Conservation (phyloP, 2,113 vertebrate genomes). For the cattle (Bos taurus) region DNA sequence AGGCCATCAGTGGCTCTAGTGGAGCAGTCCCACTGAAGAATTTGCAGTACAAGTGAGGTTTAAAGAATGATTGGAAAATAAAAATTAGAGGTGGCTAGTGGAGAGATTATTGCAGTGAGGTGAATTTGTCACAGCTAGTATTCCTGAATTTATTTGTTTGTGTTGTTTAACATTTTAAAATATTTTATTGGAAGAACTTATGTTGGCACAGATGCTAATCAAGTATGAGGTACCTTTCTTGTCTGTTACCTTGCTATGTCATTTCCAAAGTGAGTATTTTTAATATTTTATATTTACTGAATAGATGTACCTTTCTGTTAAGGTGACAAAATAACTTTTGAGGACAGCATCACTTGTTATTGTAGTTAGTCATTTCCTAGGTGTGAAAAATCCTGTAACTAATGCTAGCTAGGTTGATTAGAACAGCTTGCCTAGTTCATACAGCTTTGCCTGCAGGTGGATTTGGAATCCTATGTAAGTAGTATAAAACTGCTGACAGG, state of each 20-base stretch:
- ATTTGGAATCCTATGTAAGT: slow-evolving; percentile 67
- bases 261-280: not conserved
- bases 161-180: not conserved
- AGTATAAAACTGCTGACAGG: slow-evolving; percentile 43
- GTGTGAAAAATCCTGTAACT: slow-evolving; percentile 41
- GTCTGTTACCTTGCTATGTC: not conserved
- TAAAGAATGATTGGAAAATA: not conserved
- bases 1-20: not conserved
- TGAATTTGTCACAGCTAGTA: not conserved
- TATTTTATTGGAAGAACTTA: not conserved
- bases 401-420: slow-evolving; percentile 72
- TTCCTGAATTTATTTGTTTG: not conserved
- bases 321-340: slow-evolving; percentile 58
- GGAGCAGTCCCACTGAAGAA: not conserved
- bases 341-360: slow-evolving; percentile 71
- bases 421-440: slow-evolving; percentile 73
- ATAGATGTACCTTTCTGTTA: slow-evolving; percentile 55
- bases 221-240: not conserved
- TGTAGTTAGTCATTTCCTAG: slow-evolving; percentile 57
- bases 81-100: not conserved
- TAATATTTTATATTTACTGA: not conserved
- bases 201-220: not conserved
- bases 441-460: slow-evolving; percentile 72
- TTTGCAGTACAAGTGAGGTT: not conserved
- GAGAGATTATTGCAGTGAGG: not conserved